Percentiles rank a stretch among this genome's conserved stretches.
These are phyloP conservation scores for Eristalis arbustorum DNA, from an alignment of 2,888 invertebrate species.

Conservation along the genomic window DNA sequence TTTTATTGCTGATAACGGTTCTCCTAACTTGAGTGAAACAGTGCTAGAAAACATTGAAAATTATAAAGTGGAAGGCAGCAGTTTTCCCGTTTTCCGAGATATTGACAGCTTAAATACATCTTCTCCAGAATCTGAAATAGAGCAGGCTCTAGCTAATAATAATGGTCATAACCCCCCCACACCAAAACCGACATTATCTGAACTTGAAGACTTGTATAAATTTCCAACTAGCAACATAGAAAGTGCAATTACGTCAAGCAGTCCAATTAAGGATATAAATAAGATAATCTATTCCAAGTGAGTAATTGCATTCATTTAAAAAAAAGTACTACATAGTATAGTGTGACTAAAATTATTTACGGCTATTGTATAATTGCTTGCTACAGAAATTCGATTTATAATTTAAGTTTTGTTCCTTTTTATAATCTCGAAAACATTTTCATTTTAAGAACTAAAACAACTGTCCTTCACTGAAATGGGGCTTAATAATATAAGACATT, in stretches of 20 bases:
- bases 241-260: background rate
- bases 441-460: too few species aligned
- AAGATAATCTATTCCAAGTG: background rate
- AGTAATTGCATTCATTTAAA: background rate
- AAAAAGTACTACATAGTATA: background rate
- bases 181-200: constrained; percentile 77
- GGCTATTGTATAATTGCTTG: background rate
- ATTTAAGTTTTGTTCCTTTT: too few species aligned
- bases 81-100: constrained; percentile 66
- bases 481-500: too few species aligned
- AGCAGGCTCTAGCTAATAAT: constrained; percentile 76
- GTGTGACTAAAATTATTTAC: too few species aligned
- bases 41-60: background rate
- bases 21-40: constrained; percentile 13
- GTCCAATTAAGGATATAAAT: background rate
- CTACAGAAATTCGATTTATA: too few species aligned
- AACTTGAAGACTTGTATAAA: constrained; percentile 74
- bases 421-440: too few species aligned
- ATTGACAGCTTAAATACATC: constrained; percentile 78
- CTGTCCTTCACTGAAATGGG: too few species aligned
- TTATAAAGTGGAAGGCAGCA: background rate
- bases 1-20: constrained; percentile 8
- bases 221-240: background rate
- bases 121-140: constrained; percentile 79
- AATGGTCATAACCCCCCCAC: constrained; percentile 76